Evolutionary conservation across 2,113 vertebrate genomes (phyloP).

Genomic region (Forbesichthys papilliferus): DNA sequence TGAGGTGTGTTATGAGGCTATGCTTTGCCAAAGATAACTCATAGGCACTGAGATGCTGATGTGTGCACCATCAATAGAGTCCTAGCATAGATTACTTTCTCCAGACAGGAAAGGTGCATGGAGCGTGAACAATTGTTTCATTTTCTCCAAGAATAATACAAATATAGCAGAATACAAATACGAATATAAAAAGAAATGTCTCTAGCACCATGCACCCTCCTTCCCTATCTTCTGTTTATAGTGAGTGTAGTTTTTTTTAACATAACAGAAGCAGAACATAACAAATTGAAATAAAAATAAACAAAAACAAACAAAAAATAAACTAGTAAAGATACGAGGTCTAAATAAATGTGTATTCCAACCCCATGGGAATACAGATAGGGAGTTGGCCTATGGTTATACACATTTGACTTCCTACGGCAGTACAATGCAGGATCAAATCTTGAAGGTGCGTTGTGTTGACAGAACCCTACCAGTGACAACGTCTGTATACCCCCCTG

Average conservation of each 20-base stretch:
- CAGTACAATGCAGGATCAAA: too few species aligned
- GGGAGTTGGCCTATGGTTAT: too few species aligned
- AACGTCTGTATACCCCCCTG: constrained; percentile 9
- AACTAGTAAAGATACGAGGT: too few species aligned
- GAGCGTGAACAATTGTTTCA: constrained; percentile 18
- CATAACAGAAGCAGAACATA: too few species aligned
- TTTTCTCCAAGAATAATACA: constrained; percentile 27
- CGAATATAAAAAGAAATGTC: constrained; percentile 32
- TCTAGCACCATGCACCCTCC: neutral
- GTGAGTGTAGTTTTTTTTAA: too few species aligned
- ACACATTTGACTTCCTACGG: too few species aligned
- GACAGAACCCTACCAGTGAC: neutral
- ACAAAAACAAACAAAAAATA: constrained; percentile 1
- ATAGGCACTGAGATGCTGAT: neutral
- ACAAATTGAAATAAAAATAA: constrained; percentile 31
- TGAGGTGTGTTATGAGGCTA: too few species aligned
- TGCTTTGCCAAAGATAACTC: constrained; percentile 2
- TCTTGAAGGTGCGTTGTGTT: too few species aligned
- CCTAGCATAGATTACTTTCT: constrained; percentile 16
- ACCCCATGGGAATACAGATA: too few species aligned
- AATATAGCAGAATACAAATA: constrained; percentile 44
- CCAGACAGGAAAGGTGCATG: constrained; percentile 14
- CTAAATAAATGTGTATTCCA: too few species aligned
- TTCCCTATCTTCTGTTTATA: constrained; percentile 15
- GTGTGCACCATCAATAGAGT: neutral